These are phyloP conservation scores for Hydrocynus forskahlii DNA, from an alignment of 2,797 vertebrate species.

Conservation along the genomic window DNA sequence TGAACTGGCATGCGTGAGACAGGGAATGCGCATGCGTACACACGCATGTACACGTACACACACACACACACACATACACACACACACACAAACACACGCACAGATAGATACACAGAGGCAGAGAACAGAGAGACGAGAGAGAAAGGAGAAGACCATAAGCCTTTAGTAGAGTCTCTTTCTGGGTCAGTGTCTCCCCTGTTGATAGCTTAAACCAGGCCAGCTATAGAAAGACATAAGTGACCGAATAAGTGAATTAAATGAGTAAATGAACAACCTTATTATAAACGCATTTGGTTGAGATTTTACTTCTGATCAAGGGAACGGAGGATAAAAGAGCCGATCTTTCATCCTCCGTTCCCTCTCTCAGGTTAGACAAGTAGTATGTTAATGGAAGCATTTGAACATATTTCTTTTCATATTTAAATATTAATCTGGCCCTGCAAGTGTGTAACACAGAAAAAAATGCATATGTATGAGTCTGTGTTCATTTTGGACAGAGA, in stretches of 20 bases:
- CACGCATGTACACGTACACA: too few species aligned
- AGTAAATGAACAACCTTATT: neutral
- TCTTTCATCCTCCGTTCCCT: too few species aligned
- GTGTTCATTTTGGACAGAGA: neutral
- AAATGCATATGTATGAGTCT: neutral
- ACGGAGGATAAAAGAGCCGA: neutral
- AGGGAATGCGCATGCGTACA: neutral
- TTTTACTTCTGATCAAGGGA: neutral
- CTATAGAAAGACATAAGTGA: conserved; percentile 51
- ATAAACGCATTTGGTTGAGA: neutral
- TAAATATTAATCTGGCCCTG: too few species aligned
- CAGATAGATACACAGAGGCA: neutral
- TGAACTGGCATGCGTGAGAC: conserved; percentile 62
- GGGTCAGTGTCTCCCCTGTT: conserved; percentile 76
- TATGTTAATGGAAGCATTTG: neutral
- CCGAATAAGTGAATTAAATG: neutral
- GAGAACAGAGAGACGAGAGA: neutral
- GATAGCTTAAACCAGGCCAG: conserved; percentile 70
- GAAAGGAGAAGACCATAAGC: neutral
- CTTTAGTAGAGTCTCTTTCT: conserved; percentile 74
- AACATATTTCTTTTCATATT: too few species aligned
- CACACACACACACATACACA: too few species aligned
- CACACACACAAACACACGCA: too few species aligned
- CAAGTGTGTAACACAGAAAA: neutral
- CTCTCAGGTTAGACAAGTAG: neutral